These are phyloP conservation scores for Chaetura pelagica DNA, from an alignment of 2,113 vertebrate genomes.

Conservation along the genomic window DNA sequence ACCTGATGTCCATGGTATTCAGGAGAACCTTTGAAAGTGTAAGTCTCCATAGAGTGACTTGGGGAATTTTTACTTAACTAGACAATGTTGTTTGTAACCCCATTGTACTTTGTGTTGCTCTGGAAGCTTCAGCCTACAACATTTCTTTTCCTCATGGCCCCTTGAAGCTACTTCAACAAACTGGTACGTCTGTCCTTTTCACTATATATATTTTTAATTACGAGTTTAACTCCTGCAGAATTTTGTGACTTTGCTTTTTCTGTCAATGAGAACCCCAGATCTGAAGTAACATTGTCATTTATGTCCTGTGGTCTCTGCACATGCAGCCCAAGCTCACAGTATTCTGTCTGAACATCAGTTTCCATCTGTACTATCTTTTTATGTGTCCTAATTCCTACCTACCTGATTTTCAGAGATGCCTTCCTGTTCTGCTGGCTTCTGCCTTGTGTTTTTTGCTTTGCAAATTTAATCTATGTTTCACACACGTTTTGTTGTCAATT, in stretches of 20 bases:
- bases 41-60: background rate
- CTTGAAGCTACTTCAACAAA: background rate
- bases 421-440: background rate
- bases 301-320: background rate
- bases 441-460: background rate
- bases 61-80: background rate
- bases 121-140: background rate
- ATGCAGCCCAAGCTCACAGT: background rate
- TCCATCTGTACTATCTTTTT: background rate
- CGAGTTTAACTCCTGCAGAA: background rate
- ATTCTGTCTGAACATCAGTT: background rate
- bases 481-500: background rate
- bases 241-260: background rate
- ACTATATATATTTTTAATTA: background rate
- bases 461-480: background rate
- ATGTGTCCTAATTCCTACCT: background rate
- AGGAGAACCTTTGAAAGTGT: background rate
- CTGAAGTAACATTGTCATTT: accelerated
- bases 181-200: background rate
- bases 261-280: background rate
- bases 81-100: background rate
- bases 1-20: background rate
- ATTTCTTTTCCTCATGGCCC: background rate
- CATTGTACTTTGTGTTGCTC: background rate
- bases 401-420: background rate